Base-by-base conservation (phyloP, 1,140 invertebrate species). In the Physella acuta region DNA sequence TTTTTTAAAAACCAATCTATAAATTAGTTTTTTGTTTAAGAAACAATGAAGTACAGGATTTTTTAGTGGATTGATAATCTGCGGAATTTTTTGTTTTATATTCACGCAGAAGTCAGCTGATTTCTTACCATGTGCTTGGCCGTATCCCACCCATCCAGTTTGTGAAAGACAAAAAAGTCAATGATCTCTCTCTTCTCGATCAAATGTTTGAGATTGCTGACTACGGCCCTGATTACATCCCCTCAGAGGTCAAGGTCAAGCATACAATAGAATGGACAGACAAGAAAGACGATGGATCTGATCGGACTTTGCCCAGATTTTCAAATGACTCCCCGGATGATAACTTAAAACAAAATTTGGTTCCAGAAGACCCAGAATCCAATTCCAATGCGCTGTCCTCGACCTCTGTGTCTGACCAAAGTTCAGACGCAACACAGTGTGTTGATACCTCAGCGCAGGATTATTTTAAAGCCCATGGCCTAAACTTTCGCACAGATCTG, bases 51-150 rank as follows among this genome's bases (percentile, higher is more conserved):
- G 39, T 44, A 44, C 20, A 44, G 8, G 20, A 44, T 11, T 44
- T 8, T 44, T 11, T 11, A 44, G 39, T 44, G 20, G 8, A 44
- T 8, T 44, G 20, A 11, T 44, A 44, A 44, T 44, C 24, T 55
- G 8, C 11, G 8, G 5, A 8, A 14, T 8, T 14, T 55, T 14
- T 55, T 28, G 5, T 55, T 55, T 55, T 55, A n/a, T 55, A 14
- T 24, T 24, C 8, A 14, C 30, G 3, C 65, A 68, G 65, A 33
- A 68, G 65, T 36, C 44, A 58, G 2, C 37, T 68, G 24, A 68
- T 68, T 28, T 68, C 65, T 49, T 68, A 68, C 53, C 65, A 68
- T 49, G 65, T 68, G 1, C 55, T 68, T 11, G 65, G 65, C 34
- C 65, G 55, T 34, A 68, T 68, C 8, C 65, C 65, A 20, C n/a